Base-by-base conservation (phyloP, 1,140 invertebrate genomes). In the Pseudomyrmex dendroicus region DNA sequence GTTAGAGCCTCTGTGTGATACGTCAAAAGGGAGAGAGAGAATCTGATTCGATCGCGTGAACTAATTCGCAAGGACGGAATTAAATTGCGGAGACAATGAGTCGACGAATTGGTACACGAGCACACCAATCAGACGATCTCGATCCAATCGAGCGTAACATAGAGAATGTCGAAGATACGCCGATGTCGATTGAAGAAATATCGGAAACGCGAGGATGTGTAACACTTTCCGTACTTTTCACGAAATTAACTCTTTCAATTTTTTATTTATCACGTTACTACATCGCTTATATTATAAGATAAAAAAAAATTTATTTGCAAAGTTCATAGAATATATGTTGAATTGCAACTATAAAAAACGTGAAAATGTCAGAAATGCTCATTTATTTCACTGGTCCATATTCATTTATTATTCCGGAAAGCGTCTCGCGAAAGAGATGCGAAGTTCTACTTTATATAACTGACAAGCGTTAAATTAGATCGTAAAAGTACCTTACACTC, bases 41-140 rank as follows among this genome's bases (percentile, higher is more conserved):
- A 66, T 63, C 56, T 22, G 46, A 0, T 72, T 80, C 54, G 76
- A 72, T 80, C 54, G 54, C 52, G 20, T 13, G 12, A 12, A 72
- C 15, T 80, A 59, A 80, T 80, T 80, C 76, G n/a, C 20, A 72
- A 66, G 72, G 48, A 13, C 56, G 22, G 54, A 35, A 61, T 80
- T 59, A 59, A 80, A 59, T 80, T 44, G 44, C 10, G n/a, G 20
- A 59, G 76, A 80, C 44, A 80, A 80, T 78, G 20, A 15, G 13
- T 78, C 48, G 73, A 77, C 48, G 62, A 77, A 77, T 77, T 56
- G 73, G 54, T 44, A 48, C 44, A 70, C 20, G 35, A 46, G 10
- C 35, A 7, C n/a, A 7, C 44, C 35, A 68, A 78, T 68, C 64
- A 25, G 64, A 59, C 66, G 35, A 7, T 70, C 20, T 59, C n/a